Evolutionary conservation across 1,140 invertebrate genomes (phyloP).

Genomic region (Neomicropteryx cornuta): DNA sequence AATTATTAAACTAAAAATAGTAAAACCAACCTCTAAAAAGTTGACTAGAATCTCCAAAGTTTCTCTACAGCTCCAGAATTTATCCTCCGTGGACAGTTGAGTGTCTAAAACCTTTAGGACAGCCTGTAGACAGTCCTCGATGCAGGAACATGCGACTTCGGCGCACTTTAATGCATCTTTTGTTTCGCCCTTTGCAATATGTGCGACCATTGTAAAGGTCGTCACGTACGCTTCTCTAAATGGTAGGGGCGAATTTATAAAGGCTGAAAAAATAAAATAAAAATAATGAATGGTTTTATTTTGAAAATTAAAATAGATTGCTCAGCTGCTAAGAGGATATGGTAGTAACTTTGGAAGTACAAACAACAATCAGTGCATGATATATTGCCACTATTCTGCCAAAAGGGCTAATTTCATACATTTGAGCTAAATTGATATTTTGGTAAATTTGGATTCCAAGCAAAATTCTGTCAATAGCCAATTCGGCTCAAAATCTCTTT

Average conservation of each 20-base stretch:
- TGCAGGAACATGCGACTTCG: constrained; percentile 4
- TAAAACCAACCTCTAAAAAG: constrained; percentile 31
- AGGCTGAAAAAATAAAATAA: constrained; percentile 15
- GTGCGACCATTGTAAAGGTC: constrained; percentile 18
- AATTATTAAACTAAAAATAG: too few relatives aligned
- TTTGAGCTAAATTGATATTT: too few relatives aligned
- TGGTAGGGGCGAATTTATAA: constrained; percentile 25
- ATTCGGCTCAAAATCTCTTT: too few relatives aligned
- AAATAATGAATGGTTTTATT: neutral
- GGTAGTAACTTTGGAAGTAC: too few relatives aligned
- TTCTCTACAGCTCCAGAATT: constrained; percentile 17
- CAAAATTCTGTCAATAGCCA: too few relatives aligned
- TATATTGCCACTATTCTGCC: too few relatives aligned
- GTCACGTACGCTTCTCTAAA: constrained; percentile 25
- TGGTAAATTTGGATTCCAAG: too few relatives aligned
- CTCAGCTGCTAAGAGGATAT: too few relatives aligned
- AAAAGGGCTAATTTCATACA: too few relatives aligned
- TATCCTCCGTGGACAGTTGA: constrained; percentile 11
- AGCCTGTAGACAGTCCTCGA: neutral
- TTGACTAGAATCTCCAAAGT: constrained; percentile 21
- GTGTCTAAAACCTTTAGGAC: constrained; percentile 2
- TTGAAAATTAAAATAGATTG: too few relatives aligned
- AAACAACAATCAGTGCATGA: too few relatives aligned
- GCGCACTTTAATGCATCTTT: constrained; percentile 9
- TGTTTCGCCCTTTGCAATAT: constrained; percentile 14